Evolutionary conservation across 2,113 vertebrate species (phyloP), one percentile per base, ranked within the genome.

Genomic region (Phalacrocorax aristotelis): DNA sequence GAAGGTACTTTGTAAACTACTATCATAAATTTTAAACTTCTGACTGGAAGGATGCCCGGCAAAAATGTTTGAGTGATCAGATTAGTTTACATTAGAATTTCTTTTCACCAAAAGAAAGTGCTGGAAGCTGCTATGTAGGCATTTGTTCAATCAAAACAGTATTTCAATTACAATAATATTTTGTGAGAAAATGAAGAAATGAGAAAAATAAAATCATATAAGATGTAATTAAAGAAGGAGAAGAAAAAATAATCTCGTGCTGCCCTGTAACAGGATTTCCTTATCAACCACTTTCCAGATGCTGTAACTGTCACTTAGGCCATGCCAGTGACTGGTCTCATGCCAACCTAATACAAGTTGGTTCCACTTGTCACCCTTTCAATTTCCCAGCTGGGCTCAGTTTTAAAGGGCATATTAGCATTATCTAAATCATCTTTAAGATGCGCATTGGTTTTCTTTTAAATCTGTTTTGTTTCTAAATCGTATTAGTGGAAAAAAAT

Each of bases 331-430:
- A 74, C 97, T 98, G 97, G 95, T 97, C 93, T 96, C 65, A 54
- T 96, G 97, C 98, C 98, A 98, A 93, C 94, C 95, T 96, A 97
- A 98, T 97, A 94, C 86, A 90, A 97, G 97, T 98, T 98, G 96
- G 97, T 98, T 98, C 97, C 97, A 98, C 97, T 98, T 98, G 97
- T 97, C 98, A 98, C 96, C 96, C 97, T 97, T 98, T 98, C 97
- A 93, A 97, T 98, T 98, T 98, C 97, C 93, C 97, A 98, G 96
- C 96, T 96, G 92, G 96, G 91, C 97, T 98, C 93, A 25, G 58
- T 98, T 98, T 98, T 98, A 98, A 98, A 98, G 96, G 98, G 96
- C 96, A 87, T 97, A 97, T 98, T 98, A 98, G 87, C 97, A 98
- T 98, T 98, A 98, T 98, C 98, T 95, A 81, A 94, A 82, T 83